Conservation (phyloP, 2,888 invertebrate genomes). For the Zonitis immaculata region DNA sequence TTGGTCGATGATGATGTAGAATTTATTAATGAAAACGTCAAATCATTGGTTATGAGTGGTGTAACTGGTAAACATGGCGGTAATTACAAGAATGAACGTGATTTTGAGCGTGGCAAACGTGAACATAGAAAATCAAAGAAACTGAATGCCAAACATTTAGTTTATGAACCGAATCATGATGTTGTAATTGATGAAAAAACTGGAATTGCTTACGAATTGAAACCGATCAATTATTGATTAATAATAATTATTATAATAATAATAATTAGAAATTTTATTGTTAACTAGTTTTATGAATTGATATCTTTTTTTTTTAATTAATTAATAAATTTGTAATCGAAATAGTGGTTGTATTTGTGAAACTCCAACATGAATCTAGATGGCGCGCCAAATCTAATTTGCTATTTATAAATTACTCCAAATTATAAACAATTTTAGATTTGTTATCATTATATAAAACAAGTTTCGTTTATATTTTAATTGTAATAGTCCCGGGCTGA, state of each 20-base stretch:
- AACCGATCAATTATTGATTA: slow-evolving; percentile 14
- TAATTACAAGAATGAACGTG: slow-evolving; percentile 38
- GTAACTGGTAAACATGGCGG: slow-evolving; percentile 40
- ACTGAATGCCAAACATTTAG: slow-evolving; percentile 21
- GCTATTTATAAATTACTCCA: too few relatives aligned
- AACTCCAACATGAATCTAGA: too few relatives aligned
- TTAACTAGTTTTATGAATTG: neutral
- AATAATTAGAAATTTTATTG: neutral
- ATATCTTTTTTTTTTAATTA: neutral
- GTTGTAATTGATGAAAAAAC: slow-evolving; percentile 28
- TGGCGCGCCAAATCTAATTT: too few relatives aligned
- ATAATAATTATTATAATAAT: neutral
- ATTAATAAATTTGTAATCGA: neutral
- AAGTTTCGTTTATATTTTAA: too few relatives aligned
- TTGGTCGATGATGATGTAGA: slow-evolving; percentile 35
- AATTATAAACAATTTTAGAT: too few relatives aligned
- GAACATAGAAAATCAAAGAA: slow-evolving; percentile 25
- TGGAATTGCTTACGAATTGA: slow-evolving; percentile 26
- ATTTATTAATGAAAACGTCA: slow-evolving; percentile 39
- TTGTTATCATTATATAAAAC: too few relatives aligned
- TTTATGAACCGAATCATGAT: slow-evolving; percentile 25
- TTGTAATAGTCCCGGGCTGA: too few relatives aligned
- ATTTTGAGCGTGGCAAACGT: slow-evolving; percentile 36
- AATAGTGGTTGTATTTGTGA: too few relatives aligned
- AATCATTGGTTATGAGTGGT: slow-evolving; percentile 32